phyloP scores from a whole-genome alignment of 2,113 vertebrate genomes.

The Carollia perspicillata region DNA sequence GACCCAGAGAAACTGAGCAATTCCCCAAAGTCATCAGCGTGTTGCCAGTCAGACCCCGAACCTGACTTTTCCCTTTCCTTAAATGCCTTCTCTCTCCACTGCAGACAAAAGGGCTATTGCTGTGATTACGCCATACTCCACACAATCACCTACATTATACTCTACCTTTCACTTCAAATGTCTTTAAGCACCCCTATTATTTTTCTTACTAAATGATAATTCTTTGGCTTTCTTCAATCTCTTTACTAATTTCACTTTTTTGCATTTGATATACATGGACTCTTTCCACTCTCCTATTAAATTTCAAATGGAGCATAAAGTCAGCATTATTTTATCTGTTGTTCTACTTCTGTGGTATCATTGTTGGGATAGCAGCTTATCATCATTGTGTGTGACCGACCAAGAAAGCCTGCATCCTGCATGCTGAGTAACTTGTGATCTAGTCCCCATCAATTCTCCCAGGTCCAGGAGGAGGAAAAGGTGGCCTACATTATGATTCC shows the following conservation, averaged over 20 bases:
- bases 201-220: slow-evolving; percentile 4
- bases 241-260: neutral
- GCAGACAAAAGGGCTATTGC: neutral
- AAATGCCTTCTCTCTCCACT: neutral
- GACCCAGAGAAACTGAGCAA: neutral
- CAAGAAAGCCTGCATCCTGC: neutral
- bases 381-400: neutral
- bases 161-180: neutral
- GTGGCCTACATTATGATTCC: neutral
- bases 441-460: neutral
- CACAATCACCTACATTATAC: neutral
- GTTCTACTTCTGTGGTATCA: neutral
- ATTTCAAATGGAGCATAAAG: neutral
- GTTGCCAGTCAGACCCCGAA: neutral
- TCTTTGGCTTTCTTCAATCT: neutral
- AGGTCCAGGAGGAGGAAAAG: neutral
- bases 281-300: neutral
- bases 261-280: neutral
- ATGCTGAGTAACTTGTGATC: neutral
- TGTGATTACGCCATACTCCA: neutral
- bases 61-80: neutral
- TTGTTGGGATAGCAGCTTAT: neutral
- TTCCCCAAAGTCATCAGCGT: neutral
- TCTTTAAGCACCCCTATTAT: neutral
- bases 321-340: neutral